phyloP scores from a whole-genome alignment of 2,888 invertebrate genomes.

The Protophormia terraenovae region DNA sequence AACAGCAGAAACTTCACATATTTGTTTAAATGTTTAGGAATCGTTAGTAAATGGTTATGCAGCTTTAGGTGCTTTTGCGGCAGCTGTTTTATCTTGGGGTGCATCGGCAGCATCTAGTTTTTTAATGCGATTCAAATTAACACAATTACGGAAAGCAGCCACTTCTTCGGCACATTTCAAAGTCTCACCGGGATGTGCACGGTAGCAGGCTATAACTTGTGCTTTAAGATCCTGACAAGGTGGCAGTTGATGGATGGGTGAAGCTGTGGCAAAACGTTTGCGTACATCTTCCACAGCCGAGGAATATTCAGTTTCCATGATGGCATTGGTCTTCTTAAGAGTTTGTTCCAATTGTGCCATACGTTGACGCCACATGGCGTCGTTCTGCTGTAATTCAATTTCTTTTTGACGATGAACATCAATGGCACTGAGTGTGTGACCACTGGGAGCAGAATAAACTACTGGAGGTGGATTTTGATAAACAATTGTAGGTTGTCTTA shows the following conservation, averaged over 20 bases:
- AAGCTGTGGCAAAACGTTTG: constrained; percentile 79
- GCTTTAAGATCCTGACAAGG: constrained; percentile 83
- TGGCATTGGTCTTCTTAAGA: constrained; percentile 83
- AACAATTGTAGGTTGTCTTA: constrained; percentile 69
- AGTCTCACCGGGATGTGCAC: constrained; percentile 83
- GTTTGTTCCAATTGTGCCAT: constrained; percentile 83
- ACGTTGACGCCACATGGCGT: constrained; percentile 84
- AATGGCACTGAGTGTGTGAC: constrained; percentile 78
- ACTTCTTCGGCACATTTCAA: constrained; percentile 85
- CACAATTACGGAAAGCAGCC: constrained; percentile 84
- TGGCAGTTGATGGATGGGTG: constrained; percentile 79
- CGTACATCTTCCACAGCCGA: constrained; percentile 82
- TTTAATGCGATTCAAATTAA: constrained; percentile 83
- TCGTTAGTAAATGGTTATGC: constrained; percentile 68
- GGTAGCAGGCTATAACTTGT: constrained; percentile 84
- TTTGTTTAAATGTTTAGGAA: constrained; percentile 10
- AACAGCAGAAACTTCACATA: background rate
- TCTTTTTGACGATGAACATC: constrained; percentile 83
- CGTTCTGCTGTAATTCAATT: constrained; percentile 83
- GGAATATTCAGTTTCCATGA: constrained; percentile 84
- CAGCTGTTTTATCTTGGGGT: constrained; percentile 52
- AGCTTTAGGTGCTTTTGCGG: constrained; percentile 69
- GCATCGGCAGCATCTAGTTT: constrained; percentile 73
- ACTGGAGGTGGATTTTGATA: constrained; percentile 73
- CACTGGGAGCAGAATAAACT: constrained; percentile 74